These are phyloP conservation scores for Drosophila biarmipes DNA, from an alignment of 1,140 invertebrate genomes.

Conservation along the genomic window DNA sequence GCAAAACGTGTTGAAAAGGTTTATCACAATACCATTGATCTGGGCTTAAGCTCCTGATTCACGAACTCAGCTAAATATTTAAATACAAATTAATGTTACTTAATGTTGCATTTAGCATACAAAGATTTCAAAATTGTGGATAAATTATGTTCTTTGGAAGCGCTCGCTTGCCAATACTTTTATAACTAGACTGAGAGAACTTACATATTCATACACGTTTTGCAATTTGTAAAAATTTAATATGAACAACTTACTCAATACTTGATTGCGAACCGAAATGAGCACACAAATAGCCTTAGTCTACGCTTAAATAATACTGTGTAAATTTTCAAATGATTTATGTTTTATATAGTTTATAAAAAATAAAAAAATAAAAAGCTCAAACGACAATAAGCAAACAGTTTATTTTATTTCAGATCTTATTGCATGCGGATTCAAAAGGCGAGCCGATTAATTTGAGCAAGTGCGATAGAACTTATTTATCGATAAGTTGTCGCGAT, in stretches of 20 bases:
- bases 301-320: constrained; percentile 63
- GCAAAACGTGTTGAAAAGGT: constrained; percentile 14
- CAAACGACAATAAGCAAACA: constrained; percentile 19
- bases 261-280: constrained; percentile 44
- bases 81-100: constrained; percentile 63
- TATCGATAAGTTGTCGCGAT: no score
- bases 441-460: no score
- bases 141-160: constrained; percentile 18
- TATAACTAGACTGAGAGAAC: constrained; percentile 69
- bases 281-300: constrained; percentile 69
- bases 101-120: constrained; percentile 74
- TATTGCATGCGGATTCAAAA: neutral
- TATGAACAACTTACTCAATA: constrained; percentile 61
- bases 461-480: no score
- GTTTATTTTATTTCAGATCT: neutral
- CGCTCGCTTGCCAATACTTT: constrained; percentile 51
- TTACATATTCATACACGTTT: constrained; percentile 49
- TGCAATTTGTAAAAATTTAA: constrained; percentile 33
- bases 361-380: constrained; percentile 67
- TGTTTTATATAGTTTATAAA: constrained; percentile 73
- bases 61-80: constrained; percentile 35
- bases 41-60: neutral
- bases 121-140: constrained; percentile 24
- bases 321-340: constrained; percentile 62
- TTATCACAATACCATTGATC: neutral